Percentiles rank a stretch among this genome's conserved stretches.
Evolutionary conservation across 2,797 vertebrate species (phyloP).

Genomic region (Catostomus latipinnis): DNA sequence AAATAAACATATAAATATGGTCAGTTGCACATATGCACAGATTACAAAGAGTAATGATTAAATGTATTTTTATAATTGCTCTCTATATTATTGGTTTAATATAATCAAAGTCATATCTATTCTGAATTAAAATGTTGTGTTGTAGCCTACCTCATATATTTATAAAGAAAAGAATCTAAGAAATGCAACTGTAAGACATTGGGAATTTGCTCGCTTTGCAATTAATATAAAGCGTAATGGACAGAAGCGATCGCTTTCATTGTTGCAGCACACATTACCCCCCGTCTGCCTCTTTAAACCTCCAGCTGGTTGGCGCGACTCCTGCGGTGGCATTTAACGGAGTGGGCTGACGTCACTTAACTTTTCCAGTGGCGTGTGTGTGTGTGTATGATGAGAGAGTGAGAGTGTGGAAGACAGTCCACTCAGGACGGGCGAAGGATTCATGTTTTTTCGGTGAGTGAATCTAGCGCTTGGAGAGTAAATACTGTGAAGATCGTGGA

Average conservation of each 20-base stretch:
- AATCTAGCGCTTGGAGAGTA: constrained; percentile 5
- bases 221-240: background rate
- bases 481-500: background rate
- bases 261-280: background rate
- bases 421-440: constrained; percentile 25
- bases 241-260: background rate
- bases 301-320: constrained; percentile 42
- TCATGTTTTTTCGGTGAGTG: constrained; percentile 31
- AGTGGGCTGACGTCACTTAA: constrained; percentile 64
- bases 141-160: background rate
- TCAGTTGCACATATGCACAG: no score
- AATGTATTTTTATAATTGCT: no score
- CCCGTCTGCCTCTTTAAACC: constrained; percentile 59
- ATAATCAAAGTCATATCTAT: no score
- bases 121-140: background rate
- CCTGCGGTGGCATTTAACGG: constrained; percentile 46
- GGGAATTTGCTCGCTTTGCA: background rate
- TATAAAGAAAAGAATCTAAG: no score
- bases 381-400: background rate
- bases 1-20: no score
- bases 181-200: background rate
- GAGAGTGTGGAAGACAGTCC: constrained; percentile 37
- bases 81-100: no score
- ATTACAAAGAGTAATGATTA: no score
- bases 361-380: constrained; percentile 59